A percentile compares a stretch with the other conserved stretches of the same genome.
phyloP scores from a whole-genome alignment of 2,113 vertebrate species.

The Lonchura striata region DNA sequence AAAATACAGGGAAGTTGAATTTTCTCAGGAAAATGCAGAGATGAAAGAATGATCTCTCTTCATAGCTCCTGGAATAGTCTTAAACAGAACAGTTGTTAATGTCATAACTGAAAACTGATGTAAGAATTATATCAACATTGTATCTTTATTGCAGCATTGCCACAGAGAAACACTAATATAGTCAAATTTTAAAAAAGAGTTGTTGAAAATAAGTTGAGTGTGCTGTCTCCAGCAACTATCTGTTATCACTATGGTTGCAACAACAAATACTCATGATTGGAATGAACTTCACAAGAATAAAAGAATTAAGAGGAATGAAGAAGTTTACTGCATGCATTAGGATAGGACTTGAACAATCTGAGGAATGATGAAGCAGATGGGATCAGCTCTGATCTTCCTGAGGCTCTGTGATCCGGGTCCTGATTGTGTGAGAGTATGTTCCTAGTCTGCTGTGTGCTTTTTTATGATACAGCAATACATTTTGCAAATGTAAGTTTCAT shows the following conservation, averaged over 20 bases:
- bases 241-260: constrained; percentile 34
- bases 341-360: not conserved
- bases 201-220: not conserved
- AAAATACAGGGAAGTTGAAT: not conserved
- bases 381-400: not conserved
- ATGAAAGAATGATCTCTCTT: not conserved
- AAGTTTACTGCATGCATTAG: constrained; percentile 24
- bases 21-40: not conserved
- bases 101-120: not conserved
- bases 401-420: not conserved
- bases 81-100: not conserved
- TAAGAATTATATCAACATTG: not conserved
- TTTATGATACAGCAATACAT: not conserved
- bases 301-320: constrained; percentile 18
- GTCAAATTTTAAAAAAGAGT: not conserved
- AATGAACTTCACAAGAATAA: constrained; percentile 18
- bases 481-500: not conserved
- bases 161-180: not conserved
- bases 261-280: constrained; percentile 9
- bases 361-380: not conserved
- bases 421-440: not conserved
- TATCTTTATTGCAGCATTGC: not conserved
- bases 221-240: not conserved
- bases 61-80: not conserved
- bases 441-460: not conserved